These are phyloP conservation scores for Chloroceryle inda DNA, from an alignment of 2,797 vertebrate species.

Conservation along the genomic window DNA sequence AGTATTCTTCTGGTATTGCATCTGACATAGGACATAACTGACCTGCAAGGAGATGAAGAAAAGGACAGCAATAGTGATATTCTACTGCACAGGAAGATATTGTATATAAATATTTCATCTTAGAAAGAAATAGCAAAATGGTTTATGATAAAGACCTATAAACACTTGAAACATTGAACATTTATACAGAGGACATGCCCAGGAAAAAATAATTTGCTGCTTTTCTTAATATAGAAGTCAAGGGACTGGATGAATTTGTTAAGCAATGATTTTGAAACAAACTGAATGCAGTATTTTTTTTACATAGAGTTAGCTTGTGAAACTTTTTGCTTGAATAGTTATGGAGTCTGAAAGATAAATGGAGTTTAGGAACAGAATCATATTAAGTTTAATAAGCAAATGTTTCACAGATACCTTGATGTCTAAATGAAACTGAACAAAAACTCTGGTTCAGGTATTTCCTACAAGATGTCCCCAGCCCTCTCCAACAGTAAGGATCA, in stretches of 20 bases:
- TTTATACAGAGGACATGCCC: not conserved
- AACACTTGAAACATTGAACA: not conserved
- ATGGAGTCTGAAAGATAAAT: not conserved
- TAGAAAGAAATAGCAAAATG: not conserved
- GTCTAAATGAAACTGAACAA: not conserved
- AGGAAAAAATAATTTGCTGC: not conserved
- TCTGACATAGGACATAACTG: not conserved
- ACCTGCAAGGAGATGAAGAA: not conserved
- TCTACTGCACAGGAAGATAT: not conserved
- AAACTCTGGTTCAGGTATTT: not conserved
- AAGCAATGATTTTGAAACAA: not conserved
- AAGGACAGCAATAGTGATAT: not conserved
- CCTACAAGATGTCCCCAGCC: not conserved
- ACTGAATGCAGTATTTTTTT: not conserved
- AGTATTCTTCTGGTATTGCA: not conserved
- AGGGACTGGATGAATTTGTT: not conserved
- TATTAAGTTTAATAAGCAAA: not conserved
- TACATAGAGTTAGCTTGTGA: not conserved
- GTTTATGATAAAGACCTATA: not conserved
- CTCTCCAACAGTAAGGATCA: not conserved
- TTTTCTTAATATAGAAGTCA: not conserved
- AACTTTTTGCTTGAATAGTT: not conserved
- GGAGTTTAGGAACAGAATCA: not conserved
- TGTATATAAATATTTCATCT: not conserved
- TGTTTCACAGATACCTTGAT: not conserved